Evolutionary conservation across 2,888 invertebrate species (phyloP).

Genomic region (Dugesia japonica): DNA sequence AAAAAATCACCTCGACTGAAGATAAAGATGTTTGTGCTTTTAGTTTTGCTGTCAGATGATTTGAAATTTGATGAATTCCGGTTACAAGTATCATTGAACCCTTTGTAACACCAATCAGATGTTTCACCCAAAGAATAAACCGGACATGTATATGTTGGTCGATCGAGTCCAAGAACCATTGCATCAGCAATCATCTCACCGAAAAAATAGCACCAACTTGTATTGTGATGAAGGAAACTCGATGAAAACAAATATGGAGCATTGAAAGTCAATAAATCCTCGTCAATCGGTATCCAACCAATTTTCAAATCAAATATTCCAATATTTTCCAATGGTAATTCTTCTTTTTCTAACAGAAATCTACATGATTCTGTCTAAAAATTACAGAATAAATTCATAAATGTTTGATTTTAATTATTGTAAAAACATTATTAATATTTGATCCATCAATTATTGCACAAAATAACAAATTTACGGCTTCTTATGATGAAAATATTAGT

Average conservation of each 20-base stretch:
- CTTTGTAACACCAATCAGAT: neutral
- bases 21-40: neutral
- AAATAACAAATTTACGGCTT: too few relatives aligned
- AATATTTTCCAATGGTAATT: neutral
- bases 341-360: neutral
- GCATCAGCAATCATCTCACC: neutral
- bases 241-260: neutral
- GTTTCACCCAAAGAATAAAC: neutral
- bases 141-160: neutral
- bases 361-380: neutral
- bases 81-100: neutral
- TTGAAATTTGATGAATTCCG: neutral
- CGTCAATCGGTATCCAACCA: neutral
- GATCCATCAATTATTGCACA: too few relatives aligned
- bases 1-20: neutral
- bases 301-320: conserved; percentile 2
- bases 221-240: neutral
- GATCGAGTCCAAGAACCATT: neutral
- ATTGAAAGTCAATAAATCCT: neutral
- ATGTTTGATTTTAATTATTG: too few relatives aligned
- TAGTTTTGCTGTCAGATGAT: neutral
- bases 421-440: too few relatives aligned
- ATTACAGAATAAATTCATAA: too few relatives aligned
- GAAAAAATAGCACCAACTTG: neutral
- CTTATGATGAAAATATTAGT: too few relatives aligned